A percentile compares a stretch with the other conserved stretches of the same genome.
phyloP scores from a whole-genome alignment of 2,797 vertebrate genomes.

The Argya squamiceps region DNA sequence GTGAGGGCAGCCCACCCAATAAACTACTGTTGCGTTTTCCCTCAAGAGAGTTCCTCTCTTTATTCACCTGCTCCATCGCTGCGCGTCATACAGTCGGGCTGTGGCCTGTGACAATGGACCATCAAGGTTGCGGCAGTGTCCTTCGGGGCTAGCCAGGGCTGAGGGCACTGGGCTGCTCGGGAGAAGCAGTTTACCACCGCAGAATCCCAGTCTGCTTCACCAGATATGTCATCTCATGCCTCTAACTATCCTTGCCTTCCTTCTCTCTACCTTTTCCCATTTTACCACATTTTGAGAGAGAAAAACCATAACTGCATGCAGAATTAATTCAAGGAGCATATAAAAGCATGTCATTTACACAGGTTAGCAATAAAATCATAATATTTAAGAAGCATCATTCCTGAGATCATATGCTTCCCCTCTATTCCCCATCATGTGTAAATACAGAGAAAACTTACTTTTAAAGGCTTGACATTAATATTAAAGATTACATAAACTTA shows the following conservation, averaged over 20 bases:
- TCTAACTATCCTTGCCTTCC: neutral
- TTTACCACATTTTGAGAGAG: neutral
- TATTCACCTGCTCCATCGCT: too few relatives aligned
- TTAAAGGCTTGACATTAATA: neutral
- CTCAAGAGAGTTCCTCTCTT: too few relatives aligned
- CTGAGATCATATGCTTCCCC: neutral
- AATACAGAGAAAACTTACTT: neutral
- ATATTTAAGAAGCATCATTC: neutral
- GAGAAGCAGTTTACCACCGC: too few relatives aligned
- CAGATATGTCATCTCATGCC: neutral
- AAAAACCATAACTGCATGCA: neutral
- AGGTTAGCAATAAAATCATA: neutral
- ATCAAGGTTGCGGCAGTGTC: too few relatives aligned
- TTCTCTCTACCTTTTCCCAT: neutral
- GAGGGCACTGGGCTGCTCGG: too few relatives aligned
- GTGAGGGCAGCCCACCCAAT: too few relatives aligned
- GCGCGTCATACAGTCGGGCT: too few relatives aligned
- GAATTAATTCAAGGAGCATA: neutral
- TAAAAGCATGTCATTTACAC: neutral
- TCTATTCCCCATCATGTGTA: neutral
- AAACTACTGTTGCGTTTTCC: too few relatives aligned
- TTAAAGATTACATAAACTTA: neutral
- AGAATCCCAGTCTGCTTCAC: neutral
- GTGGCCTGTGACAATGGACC: too few relatives aligned
- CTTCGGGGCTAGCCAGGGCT: too few relatives aligned